Evolutionary conservation across 2,113 vertebrate genomes (phyloP).

Genomic region (Microcebus tavaratra): DNA sequence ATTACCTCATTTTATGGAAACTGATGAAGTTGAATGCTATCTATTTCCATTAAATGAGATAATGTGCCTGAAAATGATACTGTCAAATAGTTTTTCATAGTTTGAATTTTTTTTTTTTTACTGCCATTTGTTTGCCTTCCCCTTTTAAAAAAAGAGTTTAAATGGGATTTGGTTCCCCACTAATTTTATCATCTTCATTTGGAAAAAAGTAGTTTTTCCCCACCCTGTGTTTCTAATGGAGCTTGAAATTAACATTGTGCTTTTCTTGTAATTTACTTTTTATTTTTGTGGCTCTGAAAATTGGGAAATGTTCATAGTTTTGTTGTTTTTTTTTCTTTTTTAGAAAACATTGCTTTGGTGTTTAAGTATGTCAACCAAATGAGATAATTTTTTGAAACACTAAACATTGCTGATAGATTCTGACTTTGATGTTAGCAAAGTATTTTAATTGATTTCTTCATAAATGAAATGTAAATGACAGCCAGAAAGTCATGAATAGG

Average conservation of each 20-base stretch:
- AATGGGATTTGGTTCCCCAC: slow-evolving; percentile 46
- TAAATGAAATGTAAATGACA: neutral
- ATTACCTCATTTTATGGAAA: slow-evolving; percentile 69
- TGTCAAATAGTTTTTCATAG: slow-evolving; percentile 59
- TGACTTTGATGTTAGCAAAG: neutral
- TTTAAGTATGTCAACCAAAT: slow-evolving; percentile 34
- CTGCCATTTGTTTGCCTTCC: slow-evolving; percentile 29
- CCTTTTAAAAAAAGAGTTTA: slow-evolving; percentile 47
- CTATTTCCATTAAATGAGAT: slow-evolving; percentile 73
- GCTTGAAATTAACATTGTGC: slow-evolving; percentile 74
- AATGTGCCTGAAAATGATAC: slow-evolving; percentile 75
- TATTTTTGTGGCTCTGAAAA: slow-evolving; percentile 41
- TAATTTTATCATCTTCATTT: slow-evolving; percentile 66
- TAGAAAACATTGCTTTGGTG: slow-evolving; percentile 19
- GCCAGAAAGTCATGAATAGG: neutral
- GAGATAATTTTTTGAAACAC: neutral
- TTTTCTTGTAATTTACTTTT: slow-evolving; percentile 67
- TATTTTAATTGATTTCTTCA: slow-evolving; percentile 6
- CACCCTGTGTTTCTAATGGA: slow-evolving; percentile 72
- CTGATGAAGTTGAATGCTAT: slow-evolving; percentile 59
- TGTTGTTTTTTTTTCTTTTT: neutral
- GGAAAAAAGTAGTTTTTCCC: slow-evolving; percentile 61
- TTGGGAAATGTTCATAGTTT: slow-evolving; percentile 38
- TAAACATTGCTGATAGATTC: neutral
- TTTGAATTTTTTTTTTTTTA: slow-evolving; percentile 11